A percentile compares a stretch with the other conserved stretches of the same genome.
phyloP scores from a whole-genome alignment of 2,113 vertebrate species.

The Thryonomys swinderianus region DNA sequence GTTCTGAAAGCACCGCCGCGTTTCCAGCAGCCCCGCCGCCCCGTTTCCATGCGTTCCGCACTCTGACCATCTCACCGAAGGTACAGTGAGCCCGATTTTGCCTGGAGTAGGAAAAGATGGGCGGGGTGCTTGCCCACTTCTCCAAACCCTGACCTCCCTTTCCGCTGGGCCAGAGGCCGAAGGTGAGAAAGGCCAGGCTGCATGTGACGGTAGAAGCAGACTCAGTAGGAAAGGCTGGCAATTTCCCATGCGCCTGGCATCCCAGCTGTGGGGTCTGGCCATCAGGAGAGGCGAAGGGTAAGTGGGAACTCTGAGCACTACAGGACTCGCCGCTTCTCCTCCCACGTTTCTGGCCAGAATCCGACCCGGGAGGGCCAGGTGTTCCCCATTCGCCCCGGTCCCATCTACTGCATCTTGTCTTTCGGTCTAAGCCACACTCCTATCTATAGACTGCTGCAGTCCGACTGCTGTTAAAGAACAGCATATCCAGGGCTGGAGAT shows the following conservation, averaged over 20 bases:
- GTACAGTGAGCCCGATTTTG: not conserved
- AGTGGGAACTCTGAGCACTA: not conserved
- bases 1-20: constrained; percentile 78
- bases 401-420: not conserved
- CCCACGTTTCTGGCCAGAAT: not conserved
- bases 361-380: not conserved
- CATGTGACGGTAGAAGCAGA: not conserved
- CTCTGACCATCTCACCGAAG: not conserved
- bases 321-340: not conserved
- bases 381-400: not conserved
- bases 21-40: not conserved
- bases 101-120: not conserved
- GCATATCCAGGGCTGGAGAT: too few species aligned
- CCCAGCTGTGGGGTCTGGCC: not conserved
- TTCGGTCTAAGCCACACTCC: not conserved
- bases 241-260: not conserved
- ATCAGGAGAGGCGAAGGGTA: not conserved
- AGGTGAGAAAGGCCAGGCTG: not conserved
- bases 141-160: not conserved
- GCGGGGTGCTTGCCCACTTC: not conserved
- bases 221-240: not conserved
- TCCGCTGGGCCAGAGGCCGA: not conserved
- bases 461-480: not conserved
- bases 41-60: not conserved
- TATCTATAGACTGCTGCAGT: not conserved